Evolutionary conservation across 2,113 vertebrate genomes (phyloP).

Genomic region (Octodon degus): DNA sequence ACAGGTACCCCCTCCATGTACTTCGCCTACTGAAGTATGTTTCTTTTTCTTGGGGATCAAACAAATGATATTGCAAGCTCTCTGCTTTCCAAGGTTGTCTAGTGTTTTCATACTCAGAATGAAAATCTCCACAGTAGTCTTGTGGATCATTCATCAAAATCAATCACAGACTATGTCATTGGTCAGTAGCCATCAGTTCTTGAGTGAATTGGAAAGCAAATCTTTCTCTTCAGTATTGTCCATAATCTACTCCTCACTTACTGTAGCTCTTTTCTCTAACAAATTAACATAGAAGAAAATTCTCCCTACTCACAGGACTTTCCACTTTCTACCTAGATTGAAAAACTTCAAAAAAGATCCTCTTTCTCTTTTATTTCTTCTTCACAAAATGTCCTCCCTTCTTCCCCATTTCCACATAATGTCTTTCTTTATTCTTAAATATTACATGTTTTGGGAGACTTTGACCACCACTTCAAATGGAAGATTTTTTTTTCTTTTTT

Average conservation of each 20-base stretch:
- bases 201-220: neutral
- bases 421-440: neutral
- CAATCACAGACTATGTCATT: neutral
- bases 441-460: neutral
- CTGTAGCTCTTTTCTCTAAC: neutral
- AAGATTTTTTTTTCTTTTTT: neutral
- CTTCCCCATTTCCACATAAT: neutral
- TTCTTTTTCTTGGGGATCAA: neutral
- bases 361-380: neutral
- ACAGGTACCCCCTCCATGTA: neutral
- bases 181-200: neutral
- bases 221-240: slow-evolving; percentile 20
- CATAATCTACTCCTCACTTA: neutral
- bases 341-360: neutral
- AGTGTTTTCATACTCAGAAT: slow-evolving; percentile 4
- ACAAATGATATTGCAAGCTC: neutral
- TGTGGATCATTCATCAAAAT: neutral
- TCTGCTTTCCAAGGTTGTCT: neutral
- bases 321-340: neutral
- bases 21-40: neutral
- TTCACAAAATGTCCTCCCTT: neutral
- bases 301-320: neutral
- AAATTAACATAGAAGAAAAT: neutral
- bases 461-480: neutral
- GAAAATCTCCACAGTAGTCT: neutral